Base-by-base conservation (phyloP, 2,888 invertebrate genomes). In the Cantharis flavilabris region DNA sequence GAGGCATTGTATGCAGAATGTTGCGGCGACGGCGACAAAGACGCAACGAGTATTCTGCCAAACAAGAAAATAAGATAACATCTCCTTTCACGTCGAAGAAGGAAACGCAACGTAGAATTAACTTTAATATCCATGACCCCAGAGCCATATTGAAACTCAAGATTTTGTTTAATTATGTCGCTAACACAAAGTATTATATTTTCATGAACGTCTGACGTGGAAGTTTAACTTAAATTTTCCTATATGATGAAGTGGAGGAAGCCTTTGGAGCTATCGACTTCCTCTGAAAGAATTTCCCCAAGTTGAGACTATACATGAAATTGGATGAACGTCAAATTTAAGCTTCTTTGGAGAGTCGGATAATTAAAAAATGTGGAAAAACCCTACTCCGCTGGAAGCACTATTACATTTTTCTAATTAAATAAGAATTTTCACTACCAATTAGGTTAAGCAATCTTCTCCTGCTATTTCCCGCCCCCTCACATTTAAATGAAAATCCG, bases 31-130 rank as follows among this genome's bases (percentile, higher is more conserved):
- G 23, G 65, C 26, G 65, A 26, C 65, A 67, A 67, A 67, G 65
- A 67, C 18, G 65, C 49, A 49, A 49, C 49, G 49, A 49, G 49
- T 49, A 49, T 49, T 49, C 49, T 69, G 73, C 62, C 73, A 73
- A 73, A 73, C 73, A 69, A 69, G 73, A 69, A 73, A 75, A 75
- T 65, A 75, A 75, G 75, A 75, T 70, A 75, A 75, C 70, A 75
- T 75, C 70, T 70, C 30, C 49, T 63, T 33, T 65, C 33, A 64
- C 49, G 69, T 73, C 69, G 49, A 64, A 70, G 70, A 33, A 62
- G 73, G 70, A 73, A 73, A 67, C 65, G 26, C 16, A n/a, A 67
- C 13, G 65, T 20, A 67, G 26, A n/a, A 67, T 67, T 67, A 49
- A 20, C 20, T 67, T n/a, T 67, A 67, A 67, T 23, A 73, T 67